These are phyloP conservation scores for Apaloderma vittatum DNA, from an alignment of 2,113 vertebrate genomes.

Conservation along the genomic window DNA sequence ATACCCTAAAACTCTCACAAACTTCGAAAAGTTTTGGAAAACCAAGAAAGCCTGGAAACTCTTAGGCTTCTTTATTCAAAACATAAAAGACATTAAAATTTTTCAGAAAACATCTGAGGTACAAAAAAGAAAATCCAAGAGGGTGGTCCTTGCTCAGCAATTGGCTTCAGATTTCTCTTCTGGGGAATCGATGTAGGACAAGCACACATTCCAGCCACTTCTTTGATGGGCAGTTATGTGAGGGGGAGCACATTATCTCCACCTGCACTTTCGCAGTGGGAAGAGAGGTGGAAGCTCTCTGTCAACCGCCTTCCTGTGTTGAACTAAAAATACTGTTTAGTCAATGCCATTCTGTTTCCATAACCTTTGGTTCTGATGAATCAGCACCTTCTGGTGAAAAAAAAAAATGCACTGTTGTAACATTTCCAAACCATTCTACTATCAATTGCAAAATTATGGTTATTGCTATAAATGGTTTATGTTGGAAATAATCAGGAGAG, in stretches of 20 bases:
- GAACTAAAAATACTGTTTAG: not conserved
- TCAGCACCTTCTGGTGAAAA: not conserved
- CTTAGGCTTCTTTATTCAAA: not conserved
- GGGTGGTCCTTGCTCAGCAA: not conserved
- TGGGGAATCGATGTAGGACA: not conserved
- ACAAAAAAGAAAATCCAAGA: not conserved
- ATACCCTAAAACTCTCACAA: not conserved
- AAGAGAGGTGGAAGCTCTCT: not conserved
- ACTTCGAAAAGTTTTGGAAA: not conserved
- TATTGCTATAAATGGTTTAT: slow-evolving; percentile 32
- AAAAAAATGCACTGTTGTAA: not conserved
- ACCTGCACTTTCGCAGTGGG: not conserved
- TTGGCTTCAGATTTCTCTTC: not conserved
- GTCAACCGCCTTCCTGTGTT: accelerated
- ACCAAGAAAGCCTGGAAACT: not conserved
- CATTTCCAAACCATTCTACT: not conserved
- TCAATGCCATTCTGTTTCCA: not conserved
- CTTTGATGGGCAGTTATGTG: not conserved
- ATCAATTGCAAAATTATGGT: slow-evolving; percentile 34
- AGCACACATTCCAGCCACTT: not conserved
- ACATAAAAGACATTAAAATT: not conserved
- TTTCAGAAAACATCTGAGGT: not conserved
- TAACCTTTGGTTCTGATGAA: slow-evolving; percentile 9
- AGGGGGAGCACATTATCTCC: not conserved
- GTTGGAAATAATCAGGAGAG: slow-evolving; percentile 37